Evolutionary conservation across 2,797 vertebrate genomes (phyloP), one percentile per base, ranked within the genome.

Genomic region (Cossypha heuglini): DNA sequence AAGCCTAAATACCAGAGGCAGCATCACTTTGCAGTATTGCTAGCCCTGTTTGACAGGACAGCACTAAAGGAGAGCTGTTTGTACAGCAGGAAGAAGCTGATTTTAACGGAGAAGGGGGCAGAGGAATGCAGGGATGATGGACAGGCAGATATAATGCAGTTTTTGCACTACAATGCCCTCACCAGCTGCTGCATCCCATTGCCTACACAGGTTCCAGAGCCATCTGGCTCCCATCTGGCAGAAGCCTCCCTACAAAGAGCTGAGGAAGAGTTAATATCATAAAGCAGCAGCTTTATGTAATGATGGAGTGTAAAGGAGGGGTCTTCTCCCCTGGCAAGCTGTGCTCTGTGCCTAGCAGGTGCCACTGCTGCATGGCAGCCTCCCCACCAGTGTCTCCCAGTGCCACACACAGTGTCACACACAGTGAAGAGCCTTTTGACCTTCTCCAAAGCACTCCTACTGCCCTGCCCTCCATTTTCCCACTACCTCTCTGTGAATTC

Each of bases 201-300:
- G 69, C 68, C 86, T 52, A 38, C 73, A 73, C 16, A 38, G 72
- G 64, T 63, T 51, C 59, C 77, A 86, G 66, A 84, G 55, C 83
- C 62, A 84, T 22, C 82, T 84, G 92, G 73, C 42, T 95, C 46
- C 88, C 93, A 86, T 61, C 82, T 90, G 68, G 86, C 69, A 88
- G 61, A 75, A 80, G 62, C 45, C 63, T 64, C 69, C 37, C 48
- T 20, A 9, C 29, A 35, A 80, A 77, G 14, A 61, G 35, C 57
- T n/a, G 62, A 78, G 24, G 55, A 90, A 90, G 55, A 78, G 37
- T 78, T 90, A 90, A 81, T 29, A 42, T 14, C 33, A 63, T 16
- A 78, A 90, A 62, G 40, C 61, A 82, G 85, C 45, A 93, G 45
- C 68, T 52, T 52, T 52, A 52, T 83, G 62, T 67, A 80, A n/a